A percentile compares a stretch with the other conserved stretches of the same genome.
Conservation (phyloP, 35 echinoderm and acorn worm genomes). For the Strongylocentrotus purpuratus region DNA sequence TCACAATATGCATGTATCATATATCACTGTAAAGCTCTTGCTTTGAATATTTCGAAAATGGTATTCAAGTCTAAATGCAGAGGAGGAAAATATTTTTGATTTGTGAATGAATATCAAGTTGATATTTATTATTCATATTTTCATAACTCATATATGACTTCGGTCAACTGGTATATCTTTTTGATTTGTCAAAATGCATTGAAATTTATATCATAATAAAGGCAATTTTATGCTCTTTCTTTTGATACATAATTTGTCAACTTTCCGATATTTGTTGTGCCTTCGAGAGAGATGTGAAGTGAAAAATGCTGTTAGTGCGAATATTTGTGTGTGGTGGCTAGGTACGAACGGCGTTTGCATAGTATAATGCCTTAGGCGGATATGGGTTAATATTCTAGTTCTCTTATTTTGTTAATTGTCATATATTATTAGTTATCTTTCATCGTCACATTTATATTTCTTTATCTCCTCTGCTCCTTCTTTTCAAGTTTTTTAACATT, state of each 20-base stretch:
- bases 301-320: background rate
- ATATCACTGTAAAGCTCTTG: background rate
- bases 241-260: background rate
- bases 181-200: background rate
- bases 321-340: background rate
- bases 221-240: conserved; percentile 7
- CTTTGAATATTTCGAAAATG: background rate
- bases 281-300: background rate
- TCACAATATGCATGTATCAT: background rate
- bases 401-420: too few species aligned
- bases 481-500: too few species aligned
- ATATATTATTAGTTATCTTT: too few species aligned
- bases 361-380: background rate
- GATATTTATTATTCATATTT: conserved; percentile 18
- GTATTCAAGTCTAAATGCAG: background rate
- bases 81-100: background rate
- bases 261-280: background rate
- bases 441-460: too few species aligned
- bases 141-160: background rate
- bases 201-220: conserved; percentile 14
- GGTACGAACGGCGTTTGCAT: background rate
- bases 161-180: background rate
- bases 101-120: background rate
- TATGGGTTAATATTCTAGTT: conserved; percentile 12
- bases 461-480: too few species aligned